Conservation (phyloP, 2,113 vertebrate genomes). For the Todiramphus saurophagus region DNA sequence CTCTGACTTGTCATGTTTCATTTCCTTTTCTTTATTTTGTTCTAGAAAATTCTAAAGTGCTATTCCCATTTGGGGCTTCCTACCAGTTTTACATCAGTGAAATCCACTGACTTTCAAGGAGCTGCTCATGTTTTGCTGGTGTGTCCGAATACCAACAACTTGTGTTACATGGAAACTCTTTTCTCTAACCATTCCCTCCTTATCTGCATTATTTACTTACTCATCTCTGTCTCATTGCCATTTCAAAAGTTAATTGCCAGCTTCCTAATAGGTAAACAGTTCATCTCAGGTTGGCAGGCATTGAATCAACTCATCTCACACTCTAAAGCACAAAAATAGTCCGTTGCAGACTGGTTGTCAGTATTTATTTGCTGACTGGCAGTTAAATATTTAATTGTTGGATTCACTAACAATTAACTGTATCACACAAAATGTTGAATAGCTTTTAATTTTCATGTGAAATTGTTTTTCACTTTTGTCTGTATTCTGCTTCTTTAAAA, state of each 20-base stretch:
- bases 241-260: conserved; percentile 14
- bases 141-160: neutral
- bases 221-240: neutral
- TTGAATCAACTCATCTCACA: neutral
- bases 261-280: conserved; percentile 35
- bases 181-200: neutral
- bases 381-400: conserved; percentile 34
- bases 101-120: neutral
- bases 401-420: neutral
- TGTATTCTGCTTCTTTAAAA: neutral
- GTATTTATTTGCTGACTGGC: conserved; percentile 8
- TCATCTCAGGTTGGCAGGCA: conserved; percentile 15
- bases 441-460: neutral
- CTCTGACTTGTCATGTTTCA: neutral
- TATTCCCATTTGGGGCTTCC: neutral
- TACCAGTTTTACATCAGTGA: neutral
- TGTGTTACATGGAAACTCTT: neutral
- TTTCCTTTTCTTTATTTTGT: neutral
- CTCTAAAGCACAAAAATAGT: neutral
- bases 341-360: neutral
- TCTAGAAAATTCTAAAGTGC: neutral
- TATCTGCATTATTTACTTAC: neutral
- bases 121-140: neutral
- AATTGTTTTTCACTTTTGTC: neutral
- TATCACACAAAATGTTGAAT: neutral